Evolutionary conservation across 2,888 invertebrate species (phyloP).

Genomic region (Mactromeris polynyma): DNA sequence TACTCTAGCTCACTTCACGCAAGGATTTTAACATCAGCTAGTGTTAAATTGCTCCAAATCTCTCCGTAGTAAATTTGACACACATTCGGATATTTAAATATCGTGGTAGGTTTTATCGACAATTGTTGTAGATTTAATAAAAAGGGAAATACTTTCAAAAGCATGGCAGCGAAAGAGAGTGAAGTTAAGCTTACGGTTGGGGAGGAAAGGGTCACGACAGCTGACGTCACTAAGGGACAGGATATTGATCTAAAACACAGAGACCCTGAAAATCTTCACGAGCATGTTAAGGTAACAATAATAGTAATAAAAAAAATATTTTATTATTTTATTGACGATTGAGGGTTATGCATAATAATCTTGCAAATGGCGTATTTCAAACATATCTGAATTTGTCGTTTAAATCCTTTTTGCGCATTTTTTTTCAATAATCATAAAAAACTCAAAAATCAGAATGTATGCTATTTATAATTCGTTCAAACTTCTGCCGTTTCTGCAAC

Average conservation of each 20-base stretch:
- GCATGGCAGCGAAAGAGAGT: constrained; percentile 30
- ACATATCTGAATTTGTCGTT: too few relatives aligned
- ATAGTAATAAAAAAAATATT: too few relatives aligned
- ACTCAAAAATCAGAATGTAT: too few relatives aligned
- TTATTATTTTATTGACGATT: too few relatives aligned
- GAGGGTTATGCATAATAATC: too few relatives aligned
- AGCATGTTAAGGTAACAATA: constrained; percentile 69
- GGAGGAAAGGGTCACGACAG: constrained; percentile 57
- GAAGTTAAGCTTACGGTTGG: constrained; percentile 67
- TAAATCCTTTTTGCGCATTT: too few relatives aligned
- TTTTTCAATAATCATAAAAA: too few relatives aligned
- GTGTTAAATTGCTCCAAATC: neutral
- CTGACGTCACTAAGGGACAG: constrained; percentile 67
- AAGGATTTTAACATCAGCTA: neutral
- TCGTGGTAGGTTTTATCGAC: neutral
- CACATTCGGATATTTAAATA: neutral
- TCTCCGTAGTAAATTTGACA: neutral
- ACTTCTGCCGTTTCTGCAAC: too few relatives aligned
- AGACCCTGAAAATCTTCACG: constrained; percentile 73
- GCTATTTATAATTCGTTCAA: too few relatives aligned
- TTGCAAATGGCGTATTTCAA: too few relatives aligned
- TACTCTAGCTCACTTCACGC: neutral
- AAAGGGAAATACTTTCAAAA: neutral
- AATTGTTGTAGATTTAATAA: neutral
- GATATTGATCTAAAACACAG: constrained; percentile 68